These are phyloP conservation scores for Marcusenius ussheri DNA, from an alignment of 2,113 vertebrate species.

Conservation along the genomic window DNA sequence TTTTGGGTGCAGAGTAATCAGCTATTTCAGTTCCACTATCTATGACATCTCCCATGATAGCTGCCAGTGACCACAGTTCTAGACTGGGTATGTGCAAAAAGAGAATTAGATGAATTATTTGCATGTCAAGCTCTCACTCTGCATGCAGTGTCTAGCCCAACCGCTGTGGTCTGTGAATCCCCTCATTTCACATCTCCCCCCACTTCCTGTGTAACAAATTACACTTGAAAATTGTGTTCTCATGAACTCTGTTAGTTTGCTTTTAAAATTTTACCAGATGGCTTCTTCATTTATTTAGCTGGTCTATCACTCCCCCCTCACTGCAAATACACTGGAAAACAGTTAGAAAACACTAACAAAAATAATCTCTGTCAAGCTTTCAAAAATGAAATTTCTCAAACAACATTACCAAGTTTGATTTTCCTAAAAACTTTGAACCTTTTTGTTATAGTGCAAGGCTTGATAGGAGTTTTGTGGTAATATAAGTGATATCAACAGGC, in stretches of 20 bases:
- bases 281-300: neutral
- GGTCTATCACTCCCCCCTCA: neutral
- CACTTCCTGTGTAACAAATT: neutral
- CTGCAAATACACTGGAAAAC: neutral
- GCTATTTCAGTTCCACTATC: no score
- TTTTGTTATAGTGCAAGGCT: neutral
- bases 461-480: neutral
- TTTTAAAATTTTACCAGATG: neutral
- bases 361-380: neutral
- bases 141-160: neutral
- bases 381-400: neutral
- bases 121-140: neutral
- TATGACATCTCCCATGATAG: no score
- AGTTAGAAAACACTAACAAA: neutral
- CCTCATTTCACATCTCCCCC: neutral
- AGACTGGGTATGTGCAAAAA: neutral
- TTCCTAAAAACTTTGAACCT: neutral
- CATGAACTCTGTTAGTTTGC: neutral
- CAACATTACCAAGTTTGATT: neutral
- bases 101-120: neutral
- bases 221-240: neutral
- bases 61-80: no score
- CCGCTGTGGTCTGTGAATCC: neutral
- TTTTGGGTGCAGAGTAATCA: no score
- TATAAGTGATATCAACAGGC: neutral